Conservation (phyloP, 2,113 vertebrate species). For the Brachyhypopomus occidentalis region DNA sequence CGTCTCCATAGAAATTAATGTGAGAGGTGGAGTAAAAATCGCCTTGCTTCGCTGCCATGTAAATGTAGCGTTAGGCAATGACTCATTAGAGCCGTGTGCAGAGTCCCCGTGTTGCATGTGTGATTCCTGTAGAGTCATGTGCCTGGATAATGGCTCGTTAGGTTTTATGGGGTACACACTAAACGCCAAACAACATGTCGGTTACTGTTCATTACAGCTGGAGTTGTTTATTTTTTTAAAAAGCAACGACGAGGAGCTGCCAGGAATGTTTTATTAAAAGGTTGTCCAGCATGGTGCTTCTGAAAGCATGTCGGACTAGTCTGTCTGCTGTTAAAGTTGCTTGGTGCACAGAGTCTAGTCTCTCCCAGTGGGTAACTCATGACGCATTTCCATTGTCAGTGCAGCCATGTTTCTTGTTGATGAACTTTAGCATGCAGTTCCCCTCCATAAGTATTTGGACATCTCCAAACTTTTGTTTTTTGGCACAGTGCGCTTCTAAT, state of each 20-base stretch:
- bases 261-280: not conserved
- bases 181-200: slow-evolving; percentile 18
- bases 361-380: too few relatives aligned
- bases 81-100: slow-evolving; percentile 32
- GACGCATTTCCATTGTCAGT: too few relatives aligned
- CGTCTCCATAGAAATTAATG: too few relatives aligned
- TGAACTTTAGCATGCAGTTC: too few relatives aligned
- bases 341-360: too few relatives aligned
- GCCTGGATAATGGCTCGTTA: slow-evolving; percentile 46
- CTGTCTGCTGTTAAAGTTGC: not conserved
- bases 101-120: slow-evolving; percentile 16
- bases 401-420: too few relatives aligned
- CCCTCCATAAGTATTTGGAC: not conserved
- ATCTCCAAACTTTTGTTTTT: not conserved
- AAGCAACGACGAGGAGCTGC: not conserved
- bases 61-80: slow-evolving; percentile 9
- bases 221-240: slow-evolving; percentile 27
- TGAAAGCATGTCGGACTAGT: not conserved
- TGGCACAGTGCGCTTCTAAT: not conserved
- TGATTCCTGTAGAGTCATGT: slow-evolving; percentile 12
- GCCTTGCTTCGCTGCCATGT: too few relatives aligned
- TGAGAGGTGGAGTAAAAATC: too few relatives aligned
- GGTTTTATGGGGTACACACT: slow-evolving; percentile 26
- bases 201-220: slow-evolving; percentile 27
- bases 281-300: not conserved